Conservation (phyloP, 2,888 invertebrate genomes). For the Pandemis corylana region DNA sequence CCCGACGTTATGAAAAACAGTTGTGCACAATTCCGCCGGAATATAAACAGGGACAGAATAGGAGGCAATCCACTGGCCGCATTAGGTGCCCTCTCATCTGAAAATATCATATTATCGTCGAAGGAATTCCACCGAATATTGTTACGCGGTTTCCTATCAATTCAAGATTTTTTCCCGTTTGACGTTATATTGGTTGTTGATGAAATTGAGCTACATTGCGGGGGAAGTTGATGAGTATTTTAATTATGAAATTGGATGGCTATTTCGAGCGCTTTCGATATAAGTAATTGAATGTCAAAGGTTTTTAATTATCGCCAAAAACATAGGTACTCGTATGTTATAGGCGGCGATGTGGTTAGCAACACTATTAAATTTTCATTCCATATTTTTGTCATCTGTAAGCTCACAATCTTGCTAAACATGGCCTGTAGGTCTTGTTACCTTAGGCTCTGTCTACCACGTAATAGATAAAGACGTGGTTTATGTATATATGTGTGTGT, state of each 20-base stretch:
- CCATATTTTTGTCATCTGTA: too few species aligned
- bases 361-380: too few species aligned
- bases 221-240: slow-evolving; percentile 16
- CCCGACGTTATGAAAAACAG: slow-evolving; percentile 35
- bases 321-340: too few species aligned
- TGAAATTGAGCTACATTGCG: slow-evolving; percentile 23
- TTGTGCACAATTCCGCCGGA: slow-evolving; percentile 48
- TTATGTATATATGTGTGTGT: too few species aligned
- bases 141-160: slow-evolving; percentile 70
- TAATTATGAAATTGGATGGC: slow-evolving; percentile 6
- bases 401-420: too few species aligned
- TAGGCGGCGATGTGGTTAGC: too few species aligned
- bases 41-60: slow-evolving; percentile 56
- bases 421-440: too few species aligned
- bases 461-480: too few species aligned
- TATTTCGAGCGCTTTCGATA: neutral
- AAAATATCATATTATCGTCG: slow-evolving; percentile 73
- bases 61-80: slow-evolving; percentile 49
- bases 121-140: slow-evolving; percentile 58
- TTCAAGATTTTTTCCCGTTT: slow-evolving; percentile 47
- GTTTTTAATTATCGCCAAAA: neutral
- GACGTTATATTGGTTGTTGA: slow-evolving; percentile 26
- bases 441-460: too few species aligned
- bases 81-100: slow-evolving; percentile 64
- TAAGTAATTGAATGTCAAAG: neutral